Base-by-base conservation (phyloP, 2,888 invertebrate species). In the Griposia aprilina region DNA sequence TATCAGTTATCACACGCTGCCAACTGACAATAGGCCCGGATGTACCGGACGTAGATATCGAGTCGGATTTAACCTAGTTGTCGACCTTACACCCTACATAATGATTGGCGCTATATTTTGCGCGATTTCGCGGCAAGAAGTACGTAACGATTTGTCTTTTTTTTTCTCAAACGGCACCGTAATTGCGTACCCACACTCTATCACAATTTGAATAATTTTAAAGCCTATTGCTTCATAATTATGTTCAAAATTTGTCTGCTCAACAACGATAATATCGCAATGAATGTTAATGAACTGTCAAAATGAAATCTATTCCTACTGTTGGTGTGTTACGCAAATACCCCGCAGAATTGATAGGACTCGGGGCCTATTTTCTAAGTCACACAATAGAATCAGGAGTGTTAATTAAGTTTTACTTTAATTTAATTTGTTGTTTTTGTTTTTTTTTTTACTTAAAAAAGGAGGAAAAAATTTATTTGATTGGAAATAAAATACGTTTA, bases 1-100 rank as follows among this genome's bases (percentile, higher is more conserved):
- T 83, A 83, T 83, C 84, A 65, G 48, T n/a, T 36, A 48, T 60
- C 50, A 57, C 41, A 77, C 26, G 10, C 17, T 23, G 15, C 50
- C 20, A 45, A 4, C 78, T 67, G 67, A 83, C 72, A 72, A 65
- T 41, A n/a, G 6, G 17, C 65, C 84, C 80, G 73, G 72, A 57
- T 70, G 30, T 68, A 63, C 68, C 74, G 80, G 84, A 84, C 52
- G 65, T 45, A 52, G 81, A 72, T 84, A 75, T 81, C 50, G 76
- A 26, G 20, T 26, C 67, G 65, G 85, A 82, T n/a, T n/a, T 81
- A 80, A 72, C 81, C 75, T 13, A 72, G 59, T 69, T 65, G 13
- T 45, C 15, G 66, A 70, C 66, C 20, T 57, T 48, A 59, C 6
- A 52, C 20, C 45, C 30, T 52, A 70, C 26, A 59, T 72, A 52